phyloP scores from a whole-genome alignment of 2,888 invertebrate genomes.

The Conops quadrifasciatus region DNA sequence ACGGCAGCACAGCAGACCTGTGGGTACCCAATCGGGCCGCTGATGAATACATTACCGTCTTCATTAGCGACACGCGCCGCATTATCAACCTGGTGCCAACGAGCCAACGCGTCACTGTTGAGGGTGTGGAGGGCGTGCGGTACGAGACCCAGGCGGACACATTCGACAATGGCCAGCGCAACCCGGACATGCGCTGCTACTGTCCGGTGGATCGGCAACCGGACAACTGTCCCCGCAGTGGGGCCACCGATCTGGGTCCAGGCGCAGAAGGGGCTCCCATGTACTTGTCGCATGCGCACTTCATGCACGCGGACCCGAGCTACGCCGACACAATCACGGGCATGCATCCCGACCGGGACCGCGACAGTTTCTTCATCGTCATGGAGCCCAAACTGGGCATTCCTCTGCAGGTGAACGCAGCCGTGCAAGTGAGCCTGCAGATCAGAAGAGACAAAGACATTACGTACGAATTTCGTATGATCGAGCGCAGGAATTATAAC shows the following conservation, averaged over 20 bases:
- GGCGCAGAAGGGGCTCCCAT: slow-evolving; percentile 82
- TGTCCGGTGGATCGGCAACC: slow-evolving; percentile 65
- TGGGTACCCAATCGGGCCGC: slow-evolving; percentile 73
- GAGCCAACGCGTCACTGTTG: slow-evolving; percentile 45
- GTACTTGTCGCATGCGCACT: slow-evolving; percentile 82
- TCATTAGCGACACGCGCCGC: slow-evolving; percentile 82
- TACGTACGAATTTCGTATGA: slow-evolving; percentile 66
- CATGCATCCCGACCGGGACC: slow-evolving; percentile 70
- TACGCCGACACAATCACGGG: slow-evolving; percentile 74
- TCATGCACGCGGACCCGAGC: slow-evolving; percentile 75
- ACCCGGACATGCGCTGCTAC: slow-evolving; percentile 74
- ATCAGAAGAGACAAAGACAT: slow-evolving; percentile 67
- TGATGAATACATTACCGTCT: slow-evolving; percentile 72
- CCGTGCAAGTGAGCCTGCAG: slow-evolving; percentile 78
- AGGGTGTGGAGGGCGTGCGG: slow-evolving; percentile 56
- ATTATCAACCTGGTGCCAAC: slow-evolving; percentile 66
- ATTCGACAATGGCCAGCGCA: slow-evolving; percentile 76
- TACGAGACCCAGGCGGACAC: slow-evolving; percentile 70
- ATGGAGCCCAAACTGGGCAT: slow-evolving; percentile 82
- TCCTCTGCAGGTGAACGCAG: slow-evolving; percentile 76
- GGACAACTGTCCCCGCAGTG: slow-evolving; percentile 66
- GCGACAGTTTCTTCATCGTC: slow-evolving; percentile 73
- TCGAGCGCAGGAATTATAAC: neutral
- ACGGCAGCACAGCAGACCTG: slow-evolving; percentile 81
- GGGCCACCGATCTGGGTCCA: slow-evolving; percentile 74